These are phyloP conservation scores for Scaeva pyrastri DNA, from an alignment of 2,888 invertebrate species.

Conservation along the genomic window DNA sequence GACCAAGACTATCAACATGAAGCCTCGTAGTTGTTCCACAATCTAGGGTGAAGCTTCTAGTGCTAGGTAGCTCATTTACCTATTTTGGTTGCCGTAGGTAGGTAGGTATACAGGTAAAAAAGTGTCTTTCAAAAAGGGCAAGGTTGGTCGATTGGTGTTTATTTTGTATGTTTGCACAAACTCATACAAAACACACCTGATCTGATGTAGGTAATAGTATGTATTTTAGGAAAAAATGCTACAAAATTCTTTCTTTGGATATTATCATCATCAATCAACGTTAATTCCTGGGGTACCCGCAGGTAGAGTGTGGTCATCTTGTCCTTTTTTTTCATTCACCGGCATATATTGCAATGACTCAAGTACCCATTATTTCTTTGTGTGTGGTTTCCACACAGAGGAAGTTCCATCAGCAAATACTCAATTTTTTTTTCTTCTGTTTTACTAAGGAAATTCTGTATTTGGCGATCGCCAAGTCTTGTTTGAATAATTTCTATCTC, in stretches of 20 bases:
- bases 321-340: slow-evolving; percentile 54
- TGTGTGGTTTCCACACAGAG: slow-evolving; percentile 7
- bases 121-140: slow-evolving; percentile 56
- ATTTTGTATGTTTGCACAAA: not conserved
- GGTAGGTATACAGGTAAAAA: slow-evolving; percentile 59
- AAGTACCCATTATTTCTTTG: not conserved
- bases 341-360: slow-evolving; percentile 46
- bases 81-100: slow-evolving; percentile 5
- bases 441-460: slow-evolving; percentile 34
- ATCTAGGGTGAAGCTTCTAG: not conserved
- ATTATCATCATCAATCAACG: not conserved
- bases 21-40: not conserved
- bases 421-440: not conserved
- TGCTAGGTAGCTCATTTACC: not conserved
- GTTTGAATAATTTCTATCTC: slow-evolving; percentile 39
- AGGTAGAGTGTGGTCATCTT: not conserved
- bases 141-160: slow-evolving; percentile 13
- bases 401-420: slow-evolving; percentile 7
- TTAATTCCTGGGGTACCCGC: not conserved
- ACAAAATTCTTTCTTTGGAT: slow-evolving; percentile 34
- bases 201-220: not conserved
- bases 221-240: slow-evolving; percentile 8
- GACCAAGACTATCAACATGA: not conserved
- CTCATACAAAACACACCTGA: slow-evolving; percentile 30
- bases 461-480: slow-evolving; percentile 27